Evolutionary conservation across 2,113 vertebrate species (phyloP), one percentile per base, ranked within the genome.

Genomic region (Trachemys scripta): DNA sequence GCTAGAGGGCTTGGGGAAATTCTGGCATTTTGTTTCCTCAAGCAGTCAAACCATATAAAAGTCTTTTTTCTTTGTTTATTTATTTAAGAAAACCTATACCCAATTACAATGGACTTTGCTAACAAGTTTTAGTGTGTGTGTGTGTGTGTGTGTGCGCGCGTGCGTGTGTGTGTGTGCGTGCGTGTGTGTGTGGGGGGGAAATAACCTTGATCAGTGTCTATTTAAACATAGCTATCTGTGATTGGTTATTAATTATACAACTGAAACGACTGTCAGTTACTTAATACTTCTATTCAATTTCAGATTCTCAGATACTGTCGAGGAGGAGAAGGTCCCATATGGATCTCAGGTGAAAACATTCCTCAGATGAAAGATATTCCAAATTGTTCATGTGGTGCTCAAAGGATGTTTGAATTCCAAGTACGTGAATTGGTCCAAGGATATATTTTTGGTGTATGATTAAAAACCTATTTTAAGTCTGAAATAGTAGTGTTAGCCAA

Each of bases 341-440:
- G 99, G 99, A 98, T 99, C 50, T 99, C 99, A 12, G 98, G 98
- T 72, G 97, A 99, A 97, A 98, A 99, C 24, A 96, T 98, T 85
- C 99, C 99, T 76, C 95, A 96, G 82, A 98, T 99, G 92, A 94
- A 98, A 53, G 98, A 99, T 83, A 98, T 99, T 94, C 99, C 99
- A 96, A 80, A 98, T 81, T 99, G 99, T 93, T 89, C 59, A 53
- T 99, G 99, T 97, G 99, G 99, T 72, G 98, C 99, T 84, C 99
- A 98, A 96, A 99, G 99, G 94, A 92, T 94, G 65, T 99, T 99
- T 98, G 99, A 99, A 97, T 99, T 99, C 91, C 99, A 99, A 99
- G 99, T 99, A 98, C 31, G 96, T 92, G 65, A 35, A 79, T 69
- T 84, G 2, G 88, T 86, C 79, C 90, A 25, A 75, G 69, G 83